Conservation (phyloP, 1,140 invertebrate genomes). For the Phthorimaea operculella region DNA sequence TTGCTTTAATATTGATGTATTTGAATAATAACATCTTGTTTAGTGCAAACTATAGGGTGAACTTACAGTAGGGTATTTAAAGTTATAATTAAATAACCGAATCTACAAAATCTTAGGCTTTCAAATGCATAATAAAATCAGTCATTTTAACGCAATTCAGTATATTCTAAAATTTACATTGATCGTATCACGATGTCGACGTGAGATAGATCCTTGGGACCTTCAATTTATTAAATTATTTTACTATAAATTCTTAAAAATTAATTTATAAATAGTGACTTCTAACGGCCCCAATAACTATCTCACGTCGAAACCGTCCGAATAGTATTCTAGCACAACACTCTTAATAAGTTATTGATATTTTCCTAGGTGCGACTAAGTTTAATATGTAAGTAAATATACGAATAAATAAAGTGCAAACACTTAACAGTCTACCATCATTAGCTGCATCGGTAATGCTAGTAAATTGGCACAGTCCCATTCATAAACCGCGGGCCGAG, state of each 20-base stretch:
- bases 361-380: slow-evolving; percentile 66
- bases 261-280: slow-evolving; percentile 65
- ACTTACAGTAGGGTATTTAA: slow-evolving; percentile 55
- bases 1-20: slow-evolving; percentile 60
- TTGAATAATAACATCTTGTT: slow-evolving; percentile 40
- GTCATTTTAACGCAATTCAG: slow-evolving; percentile 68
- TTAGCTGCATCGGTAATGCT: slow-evolving; percentile 55
- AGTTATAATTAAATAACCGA: slow-evolving; percentile 58
- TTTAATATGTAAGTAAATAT: slow-evolving; percentile 60
- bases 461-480: slow-evolving; percentile 64
- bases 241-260: slow-evolving; percentile 65
- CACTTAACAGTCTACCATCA: slow-evolving; percentile 55
- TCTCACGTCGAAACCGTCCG: slow-evolving; percentile 59
- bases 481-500: slow-evolving; percentile 28
- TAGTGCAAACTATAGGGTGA: slow-evolving; percentile 63
- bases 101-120: slow-evolving; percentile 64
- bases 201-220: slow-evolving; percentile 50
- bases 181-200: slow-evolving; percentile 59
- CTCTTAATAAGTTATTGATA: slow-evolving; percentile 68
- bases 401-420: slow-evolving; percentile 68
- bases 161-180: slow-evolving; percentile 65
- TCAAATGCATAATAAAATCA: slow-evolving; percentile 69
- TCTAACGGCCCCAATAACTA: slow-evolving; percentile 48
- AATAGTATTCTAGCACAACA: slow-evolving; percentile 65
- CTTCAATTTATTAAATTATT: slow-evolving; percentile 52